phyloP scores from a whole-genome alignment of 2,888 invertebrate genomes.

The Atrina japonica region DNA sequence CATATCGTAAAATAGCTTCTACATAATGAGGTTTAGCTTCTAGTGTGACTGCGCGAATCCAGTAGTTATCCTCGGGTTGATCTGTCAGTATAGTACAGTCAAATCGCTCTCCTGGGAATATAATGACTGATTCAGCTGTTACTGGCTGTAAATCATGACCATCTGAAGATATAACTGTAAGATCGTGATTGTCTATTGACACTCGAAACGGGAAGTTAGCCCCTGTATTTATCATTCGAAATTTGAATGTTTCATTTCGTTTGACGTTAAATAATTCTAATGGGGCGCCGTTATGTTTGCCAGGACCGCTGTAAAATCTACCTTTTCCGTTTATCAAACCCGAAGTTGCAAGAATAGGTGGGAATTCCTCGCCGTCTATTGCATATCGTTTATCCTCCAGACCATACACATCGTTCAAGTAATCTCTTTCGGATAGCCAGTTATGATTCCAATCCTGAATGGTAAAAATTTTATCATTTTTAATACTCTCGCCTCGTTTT shows the following conservation, averaged over 20 bases:
- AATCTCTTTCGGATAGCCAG: neutral
- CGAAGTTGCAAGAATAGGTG: slow-evolving; percentile 26
- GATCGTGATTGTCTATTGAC: slow-evolving; percentile 56
- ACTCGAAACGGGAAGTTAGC: slow-evolving; percentile 51
- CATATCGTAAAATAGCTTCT: slow-evolving; percentile 41
- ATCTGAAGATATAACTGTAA: slow-evolving; percentile 58
- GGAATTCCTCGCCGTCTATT: too few relatives aligned
- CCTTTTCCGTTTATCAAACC: slow-evolving; percentile 70
- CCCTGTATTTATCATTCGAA: slow-evolving; percentile 55
- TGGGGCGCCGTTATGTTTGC: slow-evolving; percentile 43
- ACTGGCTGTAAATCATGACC: slow-evolving; percentile 53
- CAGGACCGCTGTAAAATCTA: slow-evolving; percentile 42
- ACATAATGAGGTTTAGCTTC: slow-evolving; percentile 30
- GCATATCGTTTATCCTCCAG: too few relatives aligned
- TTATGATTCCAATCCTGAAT: slow-evolving; percentile 7
- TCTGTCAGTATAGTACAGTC: slow-evolving; percentile 56
- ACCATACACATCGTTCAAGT: too few relatives aligned
- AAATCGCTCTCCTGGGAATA: slow-evolving; percentile 57
- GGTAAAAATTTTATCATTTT: neutral
- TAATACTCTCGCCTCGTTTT: slow-evolving; percentile 27
- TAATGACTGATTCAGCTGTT: slow-evolving; percentile 47
- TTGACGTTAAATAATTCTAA: slow-evolving; percentile 47
- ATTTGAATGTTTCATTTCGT: slow-evolving; percentile 37
- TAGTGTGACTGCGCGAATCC: slow-evolving; percentile 20
- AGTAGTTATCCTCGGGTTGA: slow-evolving; percentile 51